Evolutionary conservation across 1,140 invertebrate species (phyloP), one percentile per base, ranked within the genome.

Genomic region (Xylocopa sonorina): DNA sequence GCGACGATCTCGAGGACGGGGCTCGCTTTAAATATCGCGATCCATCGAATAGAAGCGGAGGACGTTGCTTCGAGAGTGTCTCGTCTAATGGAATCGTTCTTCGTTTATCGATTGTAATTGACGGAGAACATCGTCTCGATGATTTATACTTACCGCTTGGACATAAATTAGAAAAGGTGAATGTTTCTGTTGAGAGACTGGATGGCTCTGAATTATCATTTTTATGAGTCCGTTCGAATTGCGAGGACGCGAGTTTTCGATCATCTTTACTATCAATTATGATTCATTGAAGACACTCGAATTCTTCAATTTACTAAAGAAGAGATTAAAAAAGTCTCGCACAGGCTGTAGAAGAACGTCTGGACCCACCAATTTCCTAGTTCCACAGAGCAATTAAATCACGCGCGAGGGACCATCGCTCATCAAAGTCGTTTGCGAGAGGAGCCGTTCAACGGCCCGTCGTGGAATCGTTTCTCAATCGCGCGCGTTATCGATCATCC

Each of bases 81-180:
- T 21, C 18, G 27, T 21, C 27, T 48, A 66, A 66, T 46, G 63
- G 27, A 48, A 50, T 66, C 16, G 60, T 62, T 62, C 41, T 62
- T 41, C 4, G 60, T 41, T 24, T 62, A 62, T 62, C 14, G 60
- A 62, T 62, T 24, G 34, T 62, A 38, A 62, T 62, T 62, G 60
- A 62, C 60, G 32, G 34, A 21, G 5, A 12, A 34, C n/a, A 62
- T 62, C n/a, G 60, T 38, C 41, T 12, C 10, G 0, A 38, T 62
- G 60, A 62, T 62, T 62, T 62, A 62, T 41, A 12, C 21, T 41
- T 14, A 21, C 24, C 34, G n/a, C 6, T 41, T 38, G 7, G 5
- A 62, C n/a, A 16, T 41, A 41, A 38, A 62, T 62, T 62, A 24
- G 34, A 21, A 34, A n/a, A 34, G 57, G n/a, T n/a, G 57, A 21